phyloP scores from a whole-genome alignment of 2,113 vertebrate species.

The Larimichthys polyactis region DNA sequence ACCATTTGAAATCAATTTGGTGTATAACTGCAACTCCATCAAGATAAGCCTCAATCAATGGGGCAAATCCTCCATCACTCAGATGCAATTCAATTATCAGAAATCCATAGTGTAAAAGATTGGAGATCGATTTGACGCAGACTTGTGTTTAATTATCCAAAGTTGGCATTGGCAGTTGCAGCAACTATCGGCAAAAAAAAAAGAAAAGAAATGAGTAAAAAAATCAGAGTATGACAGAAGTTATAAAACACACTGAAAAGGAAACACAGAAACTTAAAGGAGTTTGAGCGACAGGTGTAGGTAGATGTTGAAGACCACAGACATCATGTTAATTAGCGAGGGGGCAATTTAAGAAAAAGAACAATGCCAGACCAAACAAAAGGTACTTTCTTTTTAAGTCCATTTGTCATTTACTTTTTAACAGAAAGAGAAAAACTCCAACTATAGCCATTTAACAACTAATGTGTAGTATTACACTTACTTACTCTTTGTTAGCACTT shows the following conservation, averaged over 20 bases:
- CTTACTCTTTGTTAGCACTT: neutral
- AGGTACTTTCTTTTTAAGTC: conserved; percentile 2
- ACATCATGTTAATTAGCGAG: conserved; percentile 33
- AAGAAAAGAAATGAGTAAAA: neutral
- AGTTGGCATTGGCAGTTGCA: conserved; percentile 4
- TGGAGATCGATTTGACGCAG: conserved; percentile 23
- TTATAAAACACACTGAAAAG: conserved; percentile 9
- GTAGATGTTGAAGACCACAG: conserved; percentile 27
- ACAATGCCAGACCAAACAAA: neutral
- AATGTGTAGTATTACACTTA: no score
- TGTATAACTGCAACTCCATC: conserved; percentile 10
- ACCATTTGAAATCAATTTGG: conserved; percentile 28
- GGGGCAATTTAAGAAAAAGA: conserved; percentile 35
- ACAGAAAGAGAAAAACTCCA: neutral
- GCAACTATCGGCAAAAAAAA: neutral
- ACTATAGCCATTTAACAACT: neutral
- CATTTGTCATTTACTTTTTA: neutral
- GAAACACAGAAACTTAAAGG: conserved; percentile 13
- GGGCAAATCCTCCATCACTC: neutral
- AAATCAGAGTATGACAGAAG: neutral
- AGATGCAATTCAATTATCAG: conserved; percentile 27
- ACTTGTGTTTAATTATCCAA: conserved; percentile 29
- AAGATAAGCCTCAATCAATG: conserved; percentile 20
- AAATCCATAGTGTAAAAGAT: conserved; percentile 42
- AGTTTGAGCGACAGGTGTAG: conserved; percentile 1